A percentile compares a stretch with the other conserved stretches of the same genome.
phyloP scores from a whole-genome alignment of 2,797 vertebrate genomes.

The Bucorvus abyssinicus region DNA sequence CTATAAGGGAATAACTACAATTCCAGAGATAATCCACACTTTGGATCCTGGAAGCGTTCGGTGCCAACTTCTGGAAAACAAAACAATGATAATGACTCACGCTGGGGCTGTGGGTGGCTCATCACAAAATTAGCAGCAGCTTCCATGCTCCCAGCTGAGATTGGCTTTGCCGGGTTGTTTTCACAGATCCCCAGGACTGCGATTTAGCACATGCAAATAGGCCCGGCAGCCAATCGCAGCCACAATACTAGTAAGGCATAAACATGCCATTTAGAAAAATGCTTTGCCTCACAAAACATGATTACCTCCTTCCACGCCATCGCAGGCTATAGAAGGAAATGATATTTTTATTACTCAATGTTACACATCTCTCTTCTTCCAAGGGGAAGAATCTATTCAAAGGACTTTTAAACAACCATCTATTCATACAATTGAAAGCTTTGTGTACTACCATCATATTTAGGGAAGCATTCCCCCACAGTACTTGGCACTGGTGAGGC shows the following conservation, averaged over 20 bases:
- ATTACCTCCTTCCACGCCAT: conserved; percentile 44
- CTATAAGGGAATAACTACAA: conserved; percentile 1
- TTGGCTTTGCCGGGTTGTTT: conserved; percentile 41
- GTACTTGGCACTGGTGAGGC: neutral
- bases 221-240: conserved; percentile 37
- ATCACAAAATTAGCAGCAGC: conserved; percentile 56
- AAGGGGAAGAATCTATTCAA: conserved; percentile 22
- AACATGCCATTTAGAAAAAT: conserved; percentile 30
- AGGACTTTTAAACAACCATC: conserved; percentile 12
- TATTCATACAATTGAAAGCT: neutral
- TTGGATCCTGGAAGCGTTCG: conserved; percentile 12
- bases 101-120: conserved; percentile 53
- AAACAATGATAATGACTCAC: conserved; percentile 57
- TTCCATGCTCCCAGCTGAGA: conserved; percentile 66
- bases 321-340: conserved; percentile 2
- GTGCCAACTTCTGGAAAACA: conserved; percentile 25
- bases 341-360: conserved; percentile 27
- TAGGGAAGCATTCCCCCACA: neutral
- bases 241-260: conserved; percentile 28
- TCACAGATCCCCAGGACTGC: conserved; percentile 46
- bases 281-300: conserved; percentile 16
- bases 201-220: conserved; percentile 53
- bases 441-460: neutral
- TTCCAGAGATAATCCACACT: conserved; percentile 33
- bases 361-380: neutral